A percentile compares a stretch with the other conserved stretches of the same genome.
phyloP scores from a whole-genome alignment of 1,140 invertebrate genomes.

The Drosophila lacertosa region DNA sequence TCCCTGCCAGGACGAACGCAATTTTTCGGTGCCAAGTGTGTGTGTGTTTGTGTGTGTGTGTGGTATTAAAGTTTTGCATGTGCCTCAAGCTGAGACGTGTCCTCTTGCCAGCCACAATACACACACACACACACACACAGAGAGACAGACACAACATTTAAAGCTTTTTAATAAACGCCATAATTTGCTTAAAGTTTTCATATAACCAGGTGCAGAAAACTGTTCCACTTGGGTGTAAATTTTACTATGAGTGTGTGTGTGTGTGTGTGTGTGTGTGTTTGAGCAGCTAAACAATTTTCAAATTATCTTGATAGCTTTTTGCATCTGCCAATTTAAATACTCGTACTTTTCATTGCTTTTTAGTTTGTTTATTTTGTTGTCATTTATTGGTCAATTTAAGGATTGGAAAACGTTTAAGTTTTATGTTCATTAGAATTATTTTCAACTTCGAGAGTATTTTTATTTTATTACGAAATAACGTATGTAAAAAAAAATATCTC shows the following conservation, averaged over 20 bases:
- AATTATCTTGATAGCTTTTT: constrained; percentile 68
- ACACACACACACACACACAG: background rate
- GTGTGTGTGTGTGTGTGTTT: constrained; percentile 12
- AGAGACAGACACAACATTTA: constrained; percentile 34
- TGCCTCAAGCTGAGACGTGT: constrained; percentile 43
- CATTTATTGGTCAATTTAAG: background rate
- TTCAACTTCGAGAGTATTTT: no score
- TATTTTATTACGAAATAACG: no score
- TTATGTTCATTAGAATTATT: no score
- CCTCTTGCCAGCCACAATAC: constrained; percentile 3
- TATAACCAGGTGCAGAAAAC: constrained; percentile 53
- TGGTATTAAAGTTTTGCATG: constrained; percentile 72
- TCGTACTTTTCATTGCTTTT: constrained; percentile 17
- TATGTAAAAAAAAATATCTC: no score
- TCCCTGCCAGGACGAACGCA: constrained; percentile 37
- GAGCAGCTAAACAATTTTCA: constrained; percentile 59
- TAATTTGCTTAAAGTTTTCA: constrained; percentile 80
- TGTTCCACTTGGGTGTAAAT: constrained; percentile 6
- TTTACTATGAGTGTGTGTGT: constrained; percentile 3
- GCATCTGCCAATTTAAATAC: constrained; percentile 15
- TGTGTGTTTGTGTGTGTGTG: constrained; percentile 17
- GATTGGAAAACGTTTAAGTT: no score
- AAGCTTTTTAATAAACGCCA: constrained; percentile 79
- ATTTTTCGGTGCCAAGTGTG: constrained; percentile 11
- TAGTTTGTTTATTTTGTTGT: constrained; percentile 38